Base-by-base conservation (phyloP, 35 echinoderm and acorn worm genomes). In the Heliocidaris erythrogramma region DNA sequence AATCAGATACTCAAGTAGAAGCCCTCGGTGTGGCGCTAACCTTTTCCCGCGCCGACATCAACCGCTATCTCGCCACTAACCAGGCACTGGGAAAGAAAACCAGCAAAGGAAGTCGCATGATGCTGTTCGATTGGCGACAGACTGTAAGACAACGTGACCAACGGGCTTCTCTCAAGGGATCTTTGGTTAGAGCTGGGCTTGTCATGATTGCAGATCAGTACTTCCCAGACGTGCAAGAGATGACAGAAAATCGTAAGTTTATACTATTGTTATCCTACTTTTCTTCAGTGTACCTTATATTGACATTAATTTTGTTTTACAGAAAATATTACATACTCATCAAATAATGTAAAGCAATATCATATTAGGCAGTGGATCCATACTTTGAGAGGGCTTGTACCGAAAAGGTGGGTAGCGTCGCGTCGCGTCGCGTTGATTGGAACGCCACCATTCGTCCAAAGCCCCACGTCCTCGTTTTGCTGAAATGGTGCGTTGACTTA, bases 141-240 rank as follows among this genome's bases (percentile, higher is more conserved):
- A 24, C 21, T 21, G 8, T 78, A 5, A 78, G 65, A 78, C 65
- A 27, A 27, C 65, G 65, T 18, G 65, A 78, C n/a, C 65, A 78
- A 78, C 65, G 65, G 7, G 0, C 65, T 78, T 78, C 65, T 78
- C 27, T 78, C 65, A 78, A 78, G 27, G 65, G 65, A 27, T 21
- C 65, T 18, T 24, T 78, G 65, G 65, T 78, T n/a, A 21, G 21
- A 78, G 65, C 65, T 27, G 21, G 65, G 27, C 65, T 78, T 7
- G 65, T 78, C 21, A 78, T 78, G 65, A 78, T 78, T 27, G 65
- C 65, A 78, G 65, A 78, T 78, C 65, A 78, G 65, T 78, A 78
- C 65, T 78, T 78, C 27, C 17, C 21, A n/a, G 65, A 78, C 17
- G 65, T 78, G 21, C 65, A 78, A 78, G 65, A 27, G 21, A 78